phyloP scores from a whole-genome alignment of 2,113 vertebrate genomes.

The Lynx canadensis region DNA sequence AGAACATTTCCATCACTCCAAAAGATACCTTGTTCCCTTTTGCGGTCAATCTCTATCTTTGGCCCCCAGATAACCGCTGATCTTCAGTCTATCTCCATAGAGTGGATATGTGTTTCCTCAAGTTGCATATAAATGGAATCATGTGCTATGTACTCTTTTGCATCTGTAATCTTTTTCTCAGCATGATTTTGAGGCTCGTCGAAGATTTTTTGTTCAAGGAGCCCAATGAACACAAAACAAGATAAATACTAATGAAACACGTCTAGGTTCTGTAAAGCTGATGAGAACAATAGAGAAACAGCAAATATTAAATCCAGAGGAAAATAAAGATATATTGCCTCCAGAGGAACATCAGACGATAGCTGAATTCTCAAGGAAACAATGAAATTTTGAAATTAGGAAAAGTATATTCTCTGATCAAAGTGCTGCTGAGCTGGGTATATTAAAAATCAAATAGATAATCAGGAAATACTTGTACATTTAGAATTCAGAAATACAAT shows the following conservation, averaged over 20 bases:
- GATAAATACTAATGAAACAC: neutral
- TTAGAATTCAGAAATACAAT: neutral
- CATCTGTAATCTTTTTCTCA: neutral
- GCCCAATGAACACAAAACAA: neutral
- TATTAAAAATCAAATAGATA: neutral
- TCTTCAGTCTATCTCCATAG: neutral
- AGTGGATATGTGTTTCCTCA: neutral
- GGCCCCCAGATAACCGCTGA: neutral
- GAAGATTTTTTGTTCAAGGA: neutral
- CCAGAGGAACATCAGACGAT: neutral
- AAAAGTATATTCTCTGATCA: neutral
- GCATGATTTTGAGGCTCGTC: neutral
- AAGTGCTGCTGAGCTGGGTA: neutral
- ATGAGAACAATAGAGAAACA: neutral
- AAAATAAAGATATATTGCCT: neutral
- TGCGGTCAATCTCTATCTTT: neutral
- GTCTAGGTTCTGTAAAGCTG: neutral
- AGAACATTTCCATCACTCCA: neutral
- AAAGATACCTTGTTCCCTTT: neutral
- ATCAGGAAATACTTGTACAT: neutral
- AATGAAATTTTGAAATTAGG: neutral
- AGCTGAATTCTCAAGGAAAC: neutral
- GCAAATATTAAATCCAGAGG: neutral
- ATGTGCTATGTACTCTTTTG: neutral
- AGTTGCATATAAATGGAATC: neutral